phyloP scores from a whole-genome alignment of 2,797 vertebrate species.

The Arnoldichthys spilopterus region DNA sequence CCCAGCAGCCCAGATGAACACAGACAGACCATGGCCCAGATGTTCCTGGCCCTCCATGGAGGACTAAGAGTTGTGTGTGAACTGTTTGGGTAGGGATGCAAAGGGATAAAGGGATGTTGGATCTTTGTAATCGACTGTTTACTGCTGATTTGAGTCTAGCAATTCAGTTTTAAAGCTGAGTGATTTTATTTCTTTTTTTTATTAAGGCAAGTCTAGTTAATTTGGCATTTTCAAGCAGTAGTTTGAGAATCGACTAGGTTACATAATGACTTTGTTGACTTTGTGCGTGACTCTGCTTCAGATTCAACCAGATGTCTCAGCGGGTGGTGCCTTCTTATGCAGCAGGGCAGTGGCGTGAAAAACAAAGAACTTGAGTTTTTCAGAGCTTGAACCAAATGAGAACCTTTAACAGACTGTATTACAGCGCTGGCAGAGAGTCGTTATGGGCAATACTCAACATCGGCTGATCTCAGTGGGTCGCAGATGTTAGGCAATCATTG shows the following conservation, averaged over 20 bases:
- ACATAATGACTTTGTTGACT: neutral
- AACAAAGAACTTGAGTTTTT: constrained; percentile 1
- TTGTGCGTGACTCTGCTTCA: neutral
- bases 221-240: too few relatives aligned
- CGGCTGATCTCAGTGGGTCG: neutral
- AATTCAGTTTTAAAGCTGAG: too few relatives aligned
- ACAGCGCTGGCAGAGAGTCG: neutral
- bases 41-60: constrained; percentile 14
- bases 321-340: neutral
- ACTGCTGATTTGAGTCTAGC: too few relatives aligned
- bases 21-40: constrained; percentile 42
- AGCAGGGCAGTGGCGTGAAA: neutral
- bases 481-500: neutral
- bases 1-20: constrained; percentile 44
- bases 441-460: neutral
- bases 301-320: neutral
- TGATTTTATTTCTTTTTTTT: too few relatives aligned
- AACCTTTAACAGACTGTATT: neutral
- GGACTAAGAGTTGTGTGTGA: constrained; percentile 16
- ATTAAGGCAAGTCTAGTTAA: too few relatives aligned
- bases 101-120: too few relatives aligned
- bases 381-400: neutral
- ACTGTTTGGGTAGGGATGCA: neutral
- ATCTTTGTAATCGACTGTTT: too few relatives aligned
- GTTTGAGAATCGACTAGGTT: too few relatives aligned